Conservation (phyloP, 2,888 invertebrate genomes). For the Tetragonula carbonaria region DNA sequence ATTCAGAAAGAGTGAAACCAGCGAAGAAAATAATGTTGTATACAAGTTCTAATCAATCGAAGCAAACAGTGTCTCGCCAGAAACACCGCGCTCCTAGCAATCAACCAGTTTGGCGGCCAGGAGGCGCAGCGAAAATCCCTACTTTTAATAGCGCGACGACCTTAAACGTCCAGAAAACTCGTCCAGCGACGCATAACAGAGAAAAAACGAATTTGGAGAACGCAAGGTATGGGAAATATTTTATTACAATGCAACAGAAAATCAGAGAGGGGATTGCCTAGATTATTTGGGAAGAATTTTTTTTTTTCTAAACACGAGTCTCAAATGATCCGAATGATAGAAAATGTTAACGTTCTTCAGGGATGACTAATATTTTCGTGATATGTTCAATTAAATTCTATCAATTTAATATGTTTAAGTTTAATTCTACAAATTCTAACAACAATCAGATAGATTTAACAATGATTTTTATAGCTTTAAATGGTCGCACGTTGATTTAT, state of each 20-base stretch:
- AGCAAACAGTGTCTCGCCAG: constrained; percentile 11
- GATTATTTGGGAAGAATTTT: too few species aligned
- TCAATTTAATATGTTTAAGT: too few species aligned
- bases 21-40: background rate
- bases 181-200: background rate
- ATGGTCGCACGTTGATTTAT: too few species aligned
- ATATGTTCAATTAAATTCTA: too few species aligned
- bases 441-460: too few species aligned
- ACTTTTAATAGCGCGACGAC: constrained; percentile 41
- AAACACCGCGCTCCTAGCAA: constrained; percentile 5
- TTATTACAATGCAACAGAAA: background rate
- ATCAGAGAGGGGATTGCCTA: background rate
- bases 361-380: too few species aligned
- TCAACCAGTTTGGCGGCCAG: constrained; percentile 60
- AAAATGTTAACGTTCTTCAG: too few species aligned
- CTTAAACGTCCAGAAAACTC: constrained; percentile 25
- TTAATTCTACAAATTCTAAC: too few species aligned
- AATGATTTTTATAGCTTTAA: too few species aligned
- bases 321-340: too few species aligned
- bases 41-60: constrained; percentile 22
- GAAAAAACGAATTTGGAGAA: constrained; percentile 15
- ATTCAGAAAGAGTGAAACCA: background rate
- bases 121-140: constrained; percentile 41
- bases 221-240: constrained; percentile 14
- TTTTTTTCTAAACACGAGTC: too few species aligned